Percentiles rank a stretch among this genome's conserved stretches.
These are phyloP conservation scores for Papilio gigon DNA, from an alignment of 2,888 invertebrate genomes.

Conservation along the genomic window DNA sequence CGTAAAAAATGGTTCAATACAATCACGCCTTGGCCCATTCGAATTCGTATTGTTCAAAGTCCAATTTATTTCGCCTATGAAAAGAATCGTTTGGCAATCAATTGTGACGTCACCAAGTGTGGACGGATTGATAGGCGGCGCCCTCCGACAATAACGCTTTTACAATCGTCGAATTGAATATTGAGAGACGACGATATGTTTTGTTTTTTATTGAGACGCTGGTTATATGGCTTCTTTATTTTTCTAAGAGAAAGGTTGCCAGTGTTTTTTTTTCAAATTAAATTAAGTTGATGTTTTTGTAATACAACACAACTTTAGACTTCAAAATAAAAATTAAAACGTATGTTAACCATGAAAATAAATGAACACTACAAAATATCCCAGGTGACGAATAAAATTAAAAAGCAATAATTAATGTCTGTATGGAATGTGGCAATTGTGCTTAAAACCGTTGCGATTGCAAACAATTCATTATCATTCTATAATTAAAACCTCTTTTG, in stretches of 20 bases:
- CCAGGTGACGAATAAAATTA: too few relatives aligned
- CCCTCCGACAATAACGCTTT: slow-evolving; percentile 29
- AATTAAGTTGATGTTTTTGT: too few relatives aligned
- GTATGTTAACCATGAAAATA: too few relatives aligned
- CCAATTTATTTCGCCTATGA: slow-evolving; percentile 39
- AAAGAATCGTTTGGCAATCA: slow-evolving; percentile 38
- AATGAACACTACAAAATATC: too few relatives aligned
- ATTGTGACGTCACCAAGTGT: slow-evolving; percentile 38
- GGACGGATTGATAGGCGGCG: slow-evolving; percentile 34
- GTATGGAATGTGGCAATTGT: background rate
- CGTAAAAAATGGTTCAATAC: slow-evolving; percentile 7
- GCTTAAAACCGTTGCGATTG: background rate
- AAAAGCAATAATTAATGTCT: too few relatives aligned
- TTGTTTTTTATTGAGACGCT: slow-evolving; percentile 4
- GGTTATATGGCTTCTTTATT: background rate
- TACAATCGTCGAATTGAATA: slow-evolving; percentile 29
- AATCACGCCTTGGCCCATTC: slow-evolving; percentile 9
- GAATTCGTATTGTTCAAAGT: slow-evolving; percentile 35
- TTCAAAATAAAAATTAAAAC: too few relatives aligned
- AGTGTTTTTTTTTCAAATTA: background rate
- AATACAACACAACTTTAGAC: too few relatives aligned
- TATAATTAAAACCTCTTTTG: slow-evolving; percentile 16
- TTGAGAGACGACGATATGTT: slow-evolving; percentile 14
- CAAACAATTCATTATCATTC: background rate
- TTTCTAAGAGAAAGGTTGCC: background rate